Evolutionary conservation across 2,888 invertebrate genomes (phyloP).

Genomic region (Drosophila tanythrix): DNA sequence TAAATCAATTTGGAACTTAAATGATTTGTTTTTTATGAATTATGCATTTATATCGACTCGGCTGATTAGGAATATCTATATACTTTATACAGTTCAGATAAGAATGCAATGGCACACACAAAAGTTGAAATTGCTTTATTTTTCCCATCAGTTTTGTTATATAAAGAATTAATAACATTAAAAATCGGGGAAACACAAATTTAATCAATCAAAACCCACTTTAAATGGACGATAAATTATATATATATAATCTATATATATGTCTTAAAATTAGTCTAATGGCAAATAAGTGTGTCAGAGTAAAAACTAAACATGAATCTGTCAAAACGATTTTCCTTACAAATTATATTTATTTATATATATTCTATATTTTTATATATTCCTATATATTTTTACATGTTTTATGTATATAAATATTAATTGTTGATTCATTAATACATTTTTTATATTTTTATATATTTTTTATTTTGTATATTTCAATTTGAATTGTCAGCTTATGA

Average conservation of each 20-base stretch:
- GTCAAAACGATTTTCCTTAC: background rate
- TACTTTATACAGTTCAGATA: background rate
- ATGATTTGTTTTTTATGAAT: background rate
- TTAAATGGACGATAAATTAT: background rate
- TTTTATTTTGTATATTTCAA: background rate
- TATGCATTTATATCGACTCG: background rate
- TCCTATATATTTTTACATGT: background rate
- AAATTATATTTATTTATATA: background rate
- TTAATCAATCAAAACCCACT: background rate
- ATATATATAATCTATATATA: background rate
- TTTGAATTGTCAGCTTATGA: background rate
- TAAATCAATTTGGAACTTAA: background rate
- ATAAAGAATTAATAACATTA: background rate
- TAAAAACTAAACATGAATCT: background rate
- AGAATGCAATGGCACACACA: background rate
- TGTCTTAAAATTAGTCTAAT: accelerated
- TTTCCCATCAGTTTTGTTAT: background rate
- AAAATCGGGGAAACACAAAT: background rate
- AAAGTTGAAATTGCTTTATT: background rate
- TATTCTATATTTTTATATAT: background rate
- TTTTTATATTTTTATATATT: no score
- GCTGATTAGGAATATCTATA: background rate
- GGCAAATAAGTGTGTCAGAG: no score
- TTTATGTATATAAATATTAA: background rate
- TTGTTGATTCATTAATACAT: background rate